These are phyloP conservation scores for Rhynchonycteris naso DNA, from an alignment of 2,797 vertebrate genomes.

Conservation along the genomic window DNA sequence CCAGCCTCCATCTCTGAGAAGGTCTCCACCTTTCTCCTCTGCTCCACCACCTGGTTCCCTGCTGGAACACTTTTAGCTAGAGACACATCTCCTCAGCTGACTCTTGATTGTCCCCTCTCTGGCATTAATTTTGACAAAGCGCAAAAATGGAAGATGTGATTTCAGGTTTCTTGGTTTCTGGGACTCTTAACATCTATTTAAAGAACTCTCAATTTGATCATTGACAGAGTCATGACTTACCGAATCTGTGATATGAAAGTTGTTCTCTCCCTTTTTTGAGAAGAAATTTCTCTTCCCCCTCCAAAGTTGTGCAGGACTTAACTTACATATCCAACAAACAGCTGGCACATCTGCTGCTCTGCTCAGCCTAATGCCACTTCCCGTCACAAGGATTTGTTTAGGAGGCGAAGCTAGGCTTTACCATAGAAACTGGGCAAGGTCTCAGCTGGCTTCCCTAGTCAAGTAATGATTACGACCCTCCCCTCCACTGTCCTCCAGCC, in stretches of 20 bases:
- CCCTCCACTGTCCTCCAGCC: fast-evolving
- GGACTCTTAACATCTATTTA: background rate
- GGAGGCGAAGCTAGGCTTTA: background rate
- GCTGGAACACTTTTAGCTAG: background rate
- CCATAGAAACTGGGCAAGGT: background rate
- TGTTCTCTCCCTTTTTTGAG: background rate
- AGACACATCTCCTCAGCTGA: background rate
- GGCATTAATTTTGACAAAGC: background rate
- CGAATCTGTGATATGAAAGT: background rate
- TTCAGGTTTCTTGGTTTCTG: background rate
- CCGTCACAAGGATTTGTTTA: background rate
- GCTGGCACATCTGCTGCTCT: background rate
- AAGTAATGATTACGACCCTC: fast-evolving
- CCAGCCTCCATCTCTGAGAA: background rate
- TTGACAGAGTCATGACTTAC: background rate
- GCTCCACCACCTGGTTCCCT: background rate
- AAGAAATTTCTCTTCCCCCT: background rate
- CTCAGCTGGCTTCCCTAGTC: background rate
- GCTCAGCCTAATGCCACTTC: background rate
- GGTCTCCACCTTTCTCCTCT: background rate
- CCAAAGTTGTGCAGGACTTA: background rate
- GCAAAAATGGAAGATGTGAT: background rate
- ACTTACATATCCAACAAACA: fast-evolving
- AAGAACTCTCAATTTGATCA: background rate
- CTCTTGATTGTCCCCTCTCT: background rate